phyloP scores from a whole-genome alignment of 2,113 vertebrate species.

The Brevimyrus niger region DNA sequence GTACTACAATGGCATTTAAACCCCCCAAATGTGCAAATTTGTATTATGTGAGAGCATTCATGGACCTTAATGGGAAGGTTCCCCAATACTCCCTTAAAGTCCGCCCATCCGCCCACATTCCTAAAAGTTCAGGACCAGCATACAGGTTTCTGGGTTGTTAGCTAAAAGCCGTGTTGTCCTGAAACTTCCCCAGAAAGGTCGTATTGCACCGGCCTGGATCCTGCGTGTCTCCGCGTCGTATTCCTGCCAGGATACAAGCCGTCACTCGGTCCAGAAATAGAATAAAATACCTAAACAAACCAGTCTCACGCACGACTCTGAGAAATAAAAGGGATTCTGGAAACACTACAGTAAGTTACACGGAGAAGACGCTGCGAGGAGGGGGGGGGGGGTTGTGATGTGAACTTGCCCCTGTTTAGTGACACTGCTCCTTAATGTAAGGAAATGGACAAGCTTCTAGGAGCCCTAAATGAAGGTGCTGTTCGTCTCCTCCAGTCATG shows the following conservation, averaged over 20 bases:
- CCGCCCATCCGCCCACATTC: neutral
- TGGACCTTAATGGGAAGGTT: neutral
- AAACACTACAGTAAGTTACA: neutral
- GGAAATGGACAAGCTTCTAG: constrained; percentile 52
- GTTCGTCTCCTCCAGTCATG: neutral
- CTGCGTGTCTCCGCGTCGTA: neutral
- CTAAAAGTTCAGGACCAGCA: neutral
- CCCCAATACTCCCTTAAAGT: neutral
- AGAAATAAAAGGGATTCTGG: neutral
- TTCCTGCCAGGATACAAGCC: neutral
- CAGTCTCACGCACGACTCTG: neutral
- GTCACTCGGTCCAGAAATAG: neutral
- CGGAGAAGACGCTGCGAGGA: neutral
- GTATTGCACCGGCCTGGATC: neutral
- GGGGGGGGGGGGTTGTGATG: neutral
- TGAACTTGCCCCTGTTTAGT: constrained; percentile 34
- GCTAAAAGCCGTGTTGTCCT: neutral
- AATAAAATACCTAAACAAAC: neutral
- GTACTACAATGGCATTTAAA: neutral
- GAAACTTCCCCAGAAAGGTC: neutral
- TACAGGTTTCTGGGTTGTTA: neutral
- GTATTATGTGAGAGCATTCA: neutral
- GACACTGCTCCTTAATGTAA: constrained; percentile 61
- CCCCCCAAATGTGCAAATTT: neutral
- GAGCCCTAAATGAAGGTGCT: constrained; percentile 4